Evolutionary conservation across 2,888 invertebrate genomes (phyloP), one percentile per base, ranked within the genome.

Genomic region (Micoletzkya japonica): DNA sequence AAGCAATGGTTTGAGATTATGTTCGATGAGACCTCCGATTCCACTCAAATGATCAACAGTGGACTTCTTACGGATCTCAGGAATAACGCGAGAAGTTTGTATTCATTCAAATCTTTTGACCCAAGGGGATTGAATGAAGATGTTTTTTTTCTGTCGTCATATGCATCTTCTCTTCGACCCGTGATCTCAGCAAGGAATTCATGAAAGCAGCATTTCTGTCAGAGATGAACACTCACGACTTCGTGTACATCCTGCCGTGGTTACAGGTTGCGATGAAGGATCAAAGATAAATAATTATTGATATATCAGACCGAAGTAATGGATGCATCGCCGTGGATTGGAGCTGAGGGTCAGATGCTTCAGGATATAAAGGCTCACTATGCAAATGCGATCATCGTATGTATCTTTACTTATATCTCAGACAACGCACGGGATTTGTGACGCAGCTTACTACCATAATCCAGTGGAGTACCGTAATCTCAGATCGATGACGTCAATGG

Each of bases 401-500:
- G 68, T 58, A 32, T n/a, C n/a, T n/a, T n/a, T 44, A 44, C n/a
- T 44, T 17, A 17, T 44, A n/a, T 44, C 49, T 17, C 49, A 17
- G 14, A 14, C n/a, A 26, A 54, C n/a, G n/a, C n/a, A n/a, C n/a
- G n/a, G n/a, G n/a, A n/a, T n/a, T n/a, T n/a, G n/a, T 36, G 28
- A 10, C 24, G 6, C 3, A 28, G 10, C 28, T 44, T 44, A 44
- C 32, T 39, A 6, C 7, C 26, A 7, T 39, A 7, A 37, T 64
- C 52, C 34, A 14, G 39, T n/a, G 28, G 24, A 20, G 4, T 39
- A 54, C 26, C 56, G 56, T 6, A 39, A 20, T 24, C 58, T 56
- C 70, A 78, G 77, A 77, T 84, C 44, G 84, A 84, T 70, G 84
- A 84, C 73, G 81, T 82, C 24, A 84, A 84, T 68, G 84, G 84